Conservation (phyloP, 1,140 invertebrate genomes). For the Lucilia sericata region DNA sequence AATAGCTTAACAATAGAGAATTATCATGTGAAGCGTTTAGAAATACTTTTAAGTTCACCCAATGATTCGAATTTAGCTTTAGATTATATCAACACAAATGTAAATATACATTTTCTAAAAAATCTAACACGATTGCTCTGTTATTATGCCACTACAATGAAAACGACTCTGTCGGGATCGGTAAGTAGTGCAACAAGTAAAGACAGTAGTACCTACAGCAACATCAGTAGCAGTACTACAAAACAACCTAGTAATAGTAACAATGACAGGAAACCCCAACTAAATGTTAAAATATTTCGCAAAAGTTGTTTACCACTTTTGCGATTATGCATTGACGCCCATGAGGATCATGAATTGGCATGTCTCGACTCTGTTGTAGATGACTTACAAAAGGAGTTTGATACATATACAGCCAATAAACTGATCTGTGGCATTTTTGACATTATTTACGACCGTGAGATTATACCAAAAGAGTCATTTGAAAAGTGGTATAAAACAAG, state of each 20-base stretch:
- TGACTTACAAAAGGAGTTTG: constrained; percentile 36
- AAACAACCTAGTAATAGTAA: not conserved
- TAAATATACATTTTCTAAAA: constrained; percentile 59
- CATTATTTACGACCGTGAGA: constrained; percentile 48
- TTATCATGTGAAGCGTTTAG: constrained; percentile 60
- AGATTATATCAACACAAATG: constrained; percentile 65
- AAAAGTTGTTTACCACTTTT: constrained; percentile 47
- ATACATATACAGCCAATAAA: constrained; percentile 14
- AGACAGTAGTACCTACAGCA: not conserved
- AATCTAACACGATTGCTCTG: constrained; percentile 63
- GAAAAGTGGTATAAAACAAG: constrained; percentile 47
- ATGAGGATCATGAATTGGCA: constrained; percentile 44
- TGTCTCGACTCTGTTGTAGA: constrained; percentile 47
- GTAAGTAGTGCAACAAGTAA: too few relatives aligned
- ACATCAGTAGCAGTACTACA: not conserved
- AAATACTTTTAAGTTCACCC: constrained; percentile 53
- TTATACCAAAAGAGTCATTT: constrained; percentile 49
- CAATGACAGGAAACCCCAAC: not conserved
- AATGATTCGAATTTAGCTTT: constrained; percentile 58
- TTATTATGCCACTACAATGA: constrained; percentile 61
- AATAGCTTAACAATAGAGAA: not conserved
- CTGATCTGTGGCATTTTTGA: constrained; percentile 46
- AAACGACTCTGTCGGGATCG: not conserved
- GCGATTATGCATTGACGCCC: constrained; percentile 43
- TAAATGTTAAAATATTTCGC: constrained; percentile 45